These are phyloP conservation scores for Malurus melanocephalus DNA, from an alignment of 2,113 vertebrate genomes.

Conservation along the genomic window DNA sequence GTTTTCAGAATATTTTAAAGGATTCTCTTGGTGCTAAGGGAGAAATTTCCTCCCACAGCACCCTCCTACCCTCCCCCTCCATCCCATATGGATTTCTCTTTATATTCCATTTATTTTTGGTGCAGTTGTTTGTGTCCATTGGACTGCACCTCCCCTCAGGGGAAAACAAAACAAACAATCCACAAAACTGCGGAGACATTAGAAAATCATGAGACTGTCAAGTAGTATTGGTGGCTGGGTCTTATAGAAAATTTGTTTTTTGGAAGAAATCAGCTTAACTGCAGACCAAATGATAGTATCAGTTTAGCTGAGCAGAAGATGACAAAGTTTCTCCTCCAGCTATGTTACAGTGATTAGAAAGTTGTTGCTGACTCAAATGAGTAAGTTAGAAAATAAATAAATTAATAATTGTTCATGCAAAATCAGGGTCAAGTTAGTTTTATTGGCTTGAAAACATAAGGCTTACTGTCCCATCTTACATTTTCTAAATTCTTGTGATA, in stretches of 20 bases:
- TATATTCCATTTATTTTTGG: neutral
- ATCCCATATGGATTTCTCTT: neutral
- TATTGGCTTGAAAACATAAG: neutral
- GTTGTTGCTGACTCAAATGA: neutral
- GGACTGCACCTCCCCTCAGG: neutral
- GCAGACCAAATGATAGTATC: neutral
- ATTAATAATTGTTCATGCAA: neutral
- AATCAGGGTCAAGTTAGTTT: neutral
- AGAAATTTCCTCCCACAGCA: neutral
- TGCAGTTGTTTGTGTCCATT: neutral
- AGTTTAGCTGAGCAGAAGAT: neutral
- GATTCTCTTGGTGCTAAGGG: neutral
- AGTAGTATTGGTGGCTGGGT: neutral
- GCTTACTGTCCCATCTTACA: neutral
- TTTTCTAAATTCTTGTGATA: neutral
- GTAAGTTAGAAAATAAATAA: neutral
- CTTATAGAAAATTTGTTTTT: neutral
- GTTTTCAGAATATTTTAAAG: neutral
- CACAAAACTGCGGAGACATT: neutral
- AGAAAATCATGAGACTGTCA: neutral
- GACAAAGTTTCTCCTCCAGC: neutral
- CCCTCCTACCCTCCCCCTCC: fast-evolving
- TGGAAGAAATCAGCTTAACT: neutral
- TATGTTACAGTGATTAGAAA: neutral
- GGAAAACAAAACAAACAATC: neutral